phyloP scores from a whole-genome alignment of 2,113 vertebrate genomes.

The Cyprinodon variegatus region DNA sequence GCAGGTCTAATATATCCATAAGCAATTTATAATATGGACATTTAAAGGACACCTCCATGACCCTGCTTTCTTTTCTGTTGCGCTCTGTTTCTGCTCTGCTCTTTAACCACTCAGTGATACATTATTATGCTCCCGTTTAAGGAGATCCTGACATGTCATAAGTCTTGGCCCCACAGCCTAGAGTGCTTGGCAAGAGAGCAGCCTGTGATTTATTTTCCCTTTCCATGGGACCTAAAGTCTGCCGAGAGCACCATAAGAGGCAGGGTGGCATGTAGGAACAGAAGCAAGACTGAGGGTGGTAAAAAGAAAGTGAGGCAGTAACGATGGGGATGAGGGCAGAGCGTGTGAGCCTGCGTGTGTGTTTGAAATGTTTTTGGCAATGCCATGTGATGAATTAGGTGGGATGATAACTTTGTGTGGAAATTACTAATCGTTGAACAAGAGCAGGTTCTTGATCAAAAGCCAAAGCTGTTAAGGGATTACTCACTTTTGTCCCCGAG shows the following conservation, averaged over 20 bases:
- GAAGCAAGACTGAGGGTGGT: conserved; percentile 15
- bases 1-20: conserved; percentile 10
- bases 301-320: conserved; percentile 8
- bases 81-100: neutral
- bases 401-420: neutral
- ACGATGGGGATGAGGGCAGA: conserved; percentile 29
- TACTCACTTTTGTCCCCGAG: neutral
- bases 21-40: neutral
- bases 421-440: conserved; percentile 23
- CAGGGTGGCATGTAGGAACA: conserved; percentile 53
- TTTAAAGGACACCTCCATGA: neutral
- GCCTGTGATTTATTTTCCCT: conserved; percentile 63
- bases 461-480: neutral
- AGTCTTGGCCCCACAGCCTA: conserved; percentile 45
- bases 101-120: conserved; percentile 29
- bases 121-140: conserved; percentile 63
- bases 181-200: conserved; percentile 25
- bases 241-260: conserved; percentile 77
- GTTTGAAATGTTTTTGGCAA: conserved; percentile 67
- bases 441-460: neutral
- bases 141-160: conserved; percentile 51
- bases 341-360: conserved; percentile 32
- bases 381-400: conserved; percentile 38
- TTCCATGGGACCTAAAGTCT: conserved; percentile 21
- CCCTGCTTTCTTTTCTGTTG: conserved; percentile 3